Conservation (phyloP, 2,797 vertebrate species). For the Anas capensis region DNA sequence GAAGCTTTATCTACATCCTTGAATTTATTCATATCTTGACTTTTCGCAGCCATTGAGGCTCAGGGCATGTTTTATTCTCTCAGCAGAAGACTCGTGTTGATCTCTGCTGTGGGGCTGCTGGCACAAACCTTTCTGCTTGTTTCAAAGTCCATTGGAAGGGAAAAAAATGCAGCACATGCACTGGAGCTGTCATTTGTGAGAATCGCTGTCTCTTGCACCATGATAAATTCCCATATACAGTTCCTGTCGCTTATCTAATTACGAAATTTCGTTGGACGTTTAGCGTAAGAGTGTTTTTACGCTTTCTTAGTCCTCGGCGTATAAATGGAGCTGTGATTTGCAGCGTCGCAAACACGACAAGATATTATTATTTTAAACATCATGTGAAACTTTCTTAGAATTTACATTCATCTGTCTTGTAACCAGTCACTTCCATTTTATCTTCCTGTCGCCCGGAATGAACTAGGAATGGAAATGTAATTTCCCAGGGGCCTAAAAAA, state of each 20-base stretch:
- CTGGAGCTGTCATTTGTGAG: neutral
- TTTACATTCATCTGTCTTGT: constrained; percentile 79
- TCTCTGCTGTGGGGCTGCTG: neutral
- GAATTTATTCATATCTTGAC: neutral
- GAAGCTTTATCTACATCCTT: neutral
- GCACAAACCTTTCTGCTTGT: neutral
- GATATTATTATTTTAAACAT: constrained; percentile 78
- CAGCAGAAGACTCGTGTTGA: neutral
- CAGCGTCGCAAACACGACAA: constrained; percentile 59
- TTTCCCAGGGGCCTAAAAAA: constrained; percentile 87
- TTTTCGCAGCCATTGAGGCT: neutral
- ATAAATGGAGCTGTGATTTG: constrained; percentile 25
- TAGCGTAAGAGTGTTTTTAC: neutral
- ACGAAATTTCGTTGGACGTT: neutral
- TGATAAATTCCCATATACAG: constrained; percentile 12
- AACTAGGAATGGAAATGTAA: constrained; percentile 83
- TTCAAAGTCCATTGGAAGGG: constrained; percentile 5
- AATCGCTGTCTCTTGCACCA: neutral
- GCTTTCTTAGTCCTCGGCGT: constrained; percentile 23
- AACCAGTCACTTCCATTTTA: constrained; percentile 82
- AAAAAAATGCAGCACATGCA: neutral
- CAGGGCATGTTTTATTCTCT: neutral
- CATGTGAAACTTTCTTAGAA: constrained; percentile 75
- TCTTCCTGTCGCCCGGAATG: constrained; percentile 79
- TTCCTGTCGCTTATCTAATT: constrained; percentile 4